These are phyloP conservation scores for Zosterops borbonicus DNA, from an alignment of 2,113 vertebrate species.

Conservation along the genomic window DNA sequence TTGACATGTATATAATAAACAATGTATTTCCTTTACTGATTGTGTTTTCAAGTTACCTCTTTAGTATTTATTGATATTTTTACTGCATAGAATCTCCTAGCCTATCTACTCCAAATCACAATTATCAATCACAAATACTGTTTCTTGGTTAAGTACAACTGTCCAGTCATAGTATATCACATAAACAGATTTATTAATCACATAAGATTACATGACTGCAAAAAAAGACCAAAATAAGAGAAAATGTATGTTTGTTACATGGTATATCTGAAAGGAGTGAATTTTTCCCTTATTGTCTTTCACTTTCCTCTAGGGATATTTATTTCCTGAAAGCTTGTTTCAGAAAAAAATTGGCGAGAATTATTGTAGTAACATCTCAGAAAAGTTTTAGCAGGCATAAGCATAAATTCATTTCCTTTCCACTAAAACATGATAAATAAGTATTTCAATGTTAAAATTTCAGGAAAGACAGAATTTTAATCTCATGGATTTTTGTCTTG, in stretches of 20 bases:
- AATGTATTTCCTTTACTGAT: not conserved
- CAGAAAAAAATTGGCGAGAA: not conserved
- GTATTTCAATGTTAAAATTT: not conserved
- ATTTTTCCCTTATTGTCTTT: not conserved
- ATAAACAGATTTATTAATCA: not conserved
- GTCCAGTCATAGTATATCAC: not conserved
- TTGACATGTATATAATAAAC: not conserved
- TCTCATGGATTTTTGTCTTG: not conserved
- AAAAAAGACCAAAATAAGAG: not conserved
- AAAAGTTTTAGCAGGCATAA: not conserved
- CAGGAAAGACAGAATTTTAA: not conserved
- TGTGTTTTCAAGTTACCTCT: not conserved
- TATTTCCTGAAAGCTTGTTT: not conserved
- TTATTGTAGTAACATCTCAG: not conserved
- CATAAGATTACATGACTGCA: not conserved
- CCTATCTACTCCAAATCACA: not conserved
- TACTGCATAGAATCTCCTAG: not conserved
- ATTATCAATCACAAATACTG: not conserved
- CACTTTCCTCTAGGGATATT: not conserved
- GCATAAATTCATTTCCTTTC: not conserved
- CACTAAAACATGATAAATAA: not conserved
- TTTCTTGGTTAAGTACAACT: not conserved
- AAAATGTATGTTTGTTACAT: not conserved
- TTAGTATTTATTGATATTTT: not conserved
- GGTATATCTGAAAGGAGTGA: not conserved